Base-by-base conservation (phyloP, 2,888 invertebrate species). In the Ariolimax columbianus region DNA sequence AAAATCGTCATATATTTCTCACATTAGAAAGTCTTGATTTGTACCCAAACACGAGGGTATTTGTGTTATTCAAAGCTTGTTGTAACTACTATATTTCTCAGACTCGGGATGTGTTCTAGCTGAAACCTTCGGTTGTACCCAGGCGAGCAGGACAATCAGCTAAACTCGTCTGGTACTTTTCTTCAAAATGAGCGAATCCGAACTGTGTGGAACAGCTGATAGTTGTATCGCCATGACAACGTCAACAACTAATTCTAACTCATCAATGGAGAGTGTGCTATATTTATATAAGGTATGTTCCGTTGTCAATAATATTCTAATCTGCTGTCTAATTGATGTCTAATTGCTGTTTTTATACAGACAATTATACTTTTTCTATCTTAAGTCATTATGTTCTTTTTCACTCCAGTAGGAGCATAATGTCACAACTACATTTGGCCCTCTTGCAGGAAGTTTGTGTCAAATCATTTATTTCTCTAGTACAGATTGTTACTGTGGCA, bases 251-350 rank as follows among this genome's bases (percentile, higher is more conserved):
- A 43, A n/a, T n/a, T 43, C 26, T 7, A 47, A 43, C 43, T 26
- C 43, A 11, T 9, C 73, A 11, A 30, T n/a, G 30, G 73, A 73
- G 47, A 73, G 43, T 73, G 43, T 73, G 14, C 30, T 84, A 33
- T 55, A 55, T 55, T 40, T 80, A 26, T 66, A 73, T 47, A 73
- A 43, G 73, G 73, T 73, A 73, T n/a, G 73, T 73, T 23, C 55
- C n/a, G n/a, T n/a, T n/a, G n/a, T n/a, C n/a, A n/a, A n/a, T n/a
- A n/a, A n/a, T n/a, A n/a, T n/a, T n/a, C n/a, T n/a, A n/a, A n/a
- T n/a, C n/a, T n/a, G n/a, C n/a, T n/a, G n/a, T n/a, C n/a, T n/a
- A n/a, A n/a, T n/a, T n/a, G n/a, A n/a, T n/a, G n/a, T n/a, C n/a
- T n/a, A n/a, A n/a, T n/a, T n/a, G n/a, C n/a, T n/a, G n/a, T n/a